phyloP scores from a whole-genome alignment of 2,113 vertebrate genomes.

The Proterorhinus semilunaris region DNA sequence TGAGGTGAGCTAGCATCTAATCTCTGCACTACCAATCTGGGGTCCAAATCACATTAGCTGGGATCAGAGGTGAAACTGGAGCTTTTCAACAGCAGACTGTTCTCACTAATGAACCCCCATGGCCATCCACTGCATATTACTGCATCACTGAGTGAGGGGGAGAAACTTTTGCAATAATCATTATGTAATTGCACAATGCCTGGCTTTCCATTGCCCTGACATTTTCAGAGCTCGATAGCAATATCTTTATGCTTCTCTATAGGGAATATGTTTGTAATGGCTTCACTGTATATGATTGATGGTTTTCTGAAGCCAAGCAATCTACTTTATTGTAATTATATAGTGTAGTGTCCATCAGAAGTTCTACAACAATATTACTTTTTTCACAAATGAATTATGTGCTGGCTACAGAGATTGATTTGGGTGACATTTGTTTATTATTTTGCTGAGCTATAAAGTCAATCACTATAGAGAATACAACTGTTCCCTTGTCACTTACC shows the following conservation, averaged over 20 bases:
- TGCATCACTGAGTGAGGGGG: slow-evolving; percentile 68
- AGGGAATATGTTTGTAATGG: slow-evolving; percentile 67
- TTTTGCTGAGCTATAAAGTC: slow-evolving; percentile 43
- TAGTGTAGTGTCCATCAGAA: slow-evolving; percentile 55
- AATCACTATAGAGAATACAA: slow-evolving; percentile 32
- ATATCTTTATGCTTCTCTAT: slow-evolving; percentile 73
- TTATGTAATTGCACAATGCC: slow-evolving; percentile 75
- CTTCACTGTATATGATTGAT: slow-evolving; percentile 66
- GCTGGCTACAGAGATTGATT: slow-evolving; percentile 30
- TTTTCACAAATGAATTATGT: slow-evolving; percentile 45
- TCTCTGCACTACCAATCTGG: slow-evolving; percentile 72
- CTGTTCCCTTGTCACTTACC: slow-evolving; percentile 5
- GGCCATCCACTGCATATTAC: slow-evolving; percentile 78
- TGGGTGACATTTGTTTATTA: slow-evolving; percentile 33
- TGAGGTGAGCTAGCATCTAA: slow-evolving; percentile 77
- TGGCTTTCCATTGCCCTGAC: slow-evolving; percentile 78
- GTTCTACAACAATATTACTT: slow-evolving; percentile 55
- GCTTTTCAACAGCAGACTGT: slow-evolving; percentile 76
- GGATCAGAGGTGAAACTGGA: slow-evolving; percentile 81
- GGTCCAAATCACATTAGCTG: slow-evolving; percentile 81
- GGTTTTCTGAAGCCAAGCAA: slow-evolving; percentile 65
- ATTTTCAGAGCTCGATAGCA: slow-evolving; percentile 76
- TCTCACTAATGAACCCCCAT: slow-evolving; percentile 78
- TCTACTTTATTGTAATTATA: slow-evolving; percentile 69
- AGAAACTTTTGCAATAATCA: slow-evolving; percentile 75